Conservation (phyloP, 2,888 invertebrate genomes). For the Rhagonycha lutea region DNA sequence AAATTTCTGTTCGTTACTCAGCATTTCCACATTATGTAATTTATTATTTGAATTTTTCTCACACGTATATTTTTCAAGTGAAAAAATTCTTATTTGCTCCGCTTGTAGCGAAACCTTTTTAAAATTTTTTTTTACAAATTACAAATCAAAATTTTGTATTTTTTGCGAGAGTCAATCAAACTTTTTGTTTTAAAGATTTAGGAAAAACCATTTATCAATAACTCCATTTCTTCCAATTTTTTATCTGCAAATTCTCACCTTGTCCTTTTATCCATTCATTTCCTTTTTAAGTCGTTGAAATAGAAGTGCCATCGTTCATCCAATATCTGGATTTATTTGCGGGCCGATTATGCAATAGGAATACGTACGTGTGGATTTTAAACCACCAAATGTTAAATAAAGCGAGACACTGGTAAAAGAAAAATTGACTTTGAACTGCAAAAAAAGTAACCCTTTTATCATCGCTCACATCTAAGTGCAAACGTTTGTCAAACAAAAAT, state of each 20-base stretch:
- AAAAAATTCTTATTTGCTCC: background rate
- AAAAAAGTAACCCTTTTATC: slow-evolving; percentile 26
- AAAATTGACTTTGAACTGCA: slow-evolving; percentile 23
- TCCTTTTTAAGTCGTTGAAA: slow-evolving; percentile 16
- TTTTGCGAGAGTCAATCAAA: background rate
- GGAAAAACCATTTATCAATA: background rate
- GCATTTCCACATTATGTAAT: background rate
- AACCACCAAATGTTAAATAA: slow-evolving; percentile 15
- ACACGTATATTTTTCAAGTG: background rate
- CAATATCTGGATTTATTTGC: slow-evolving; percentile 14
- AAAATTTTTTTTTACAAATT: background rate
- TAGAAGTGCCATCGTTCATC: slow-evolving; percentile 15
- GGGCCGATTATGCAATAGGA: background rate
- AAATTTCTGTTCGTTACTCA: background rate
- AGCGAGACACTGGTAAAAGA: slow-evolving; percentile 13
- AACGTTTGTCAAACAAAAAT: slow-evolving; percentile 29
- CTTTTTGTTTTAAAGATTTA: background rate
- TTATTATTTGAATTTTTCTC: background rate
- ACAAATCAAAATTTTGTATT: background rate
- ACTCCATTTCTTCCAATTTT: slow-evolving; percentile 7
- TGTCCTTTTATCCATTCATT: slow-evolving; percentile 3
- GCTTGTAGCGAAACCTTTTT: background rate
- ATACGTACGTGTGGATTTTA: slow-evolving; percentile 5
- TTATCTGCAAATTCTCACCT: slow-evolving; percentile 8
- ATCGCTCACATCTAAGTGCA: slow-evolving; percentile 20